These are phyloP conservation scores for Cheilosia pagana DNA, from an alignment of 2,888 invertebrate species.

Conservation along the genomic window DNA sequence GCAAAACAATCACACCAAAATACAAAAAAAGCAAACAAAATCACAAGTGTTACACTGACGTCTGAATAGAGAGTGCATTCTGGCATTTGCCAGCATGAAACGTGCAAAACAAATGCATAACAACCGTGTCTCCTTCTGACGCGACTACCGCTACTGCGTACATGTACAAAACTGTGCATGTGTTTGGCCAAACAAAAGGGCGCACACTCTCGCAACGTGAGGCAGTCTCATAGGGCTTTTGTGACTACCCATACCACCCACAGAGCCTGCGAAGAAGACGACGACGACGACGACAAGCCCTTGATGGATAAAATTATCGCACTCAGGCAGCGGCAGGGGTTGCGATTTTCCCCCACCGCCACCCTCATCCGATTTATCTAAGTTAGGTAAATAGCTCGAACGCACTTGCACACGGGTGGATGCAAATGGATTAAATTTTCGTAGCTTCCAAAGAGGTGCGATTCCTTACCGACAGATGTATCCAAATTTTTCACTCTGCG, in stretches of 20 bases:
- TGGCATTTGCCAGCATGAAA: conserved; percentile 51
- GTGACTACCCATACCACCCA: background rate
- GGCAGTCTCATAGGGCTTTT: conserved; percentile 47
- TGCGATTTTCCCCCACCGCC: conserved; percentile 25
- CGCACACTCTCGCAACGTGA: conserved; percentile 58
- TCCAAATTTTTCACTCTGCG: conserved; percentile 11
- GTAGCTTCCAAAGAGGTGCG: conserved; percentile 23
- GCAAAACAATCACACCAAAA: conserved; percentile 65
- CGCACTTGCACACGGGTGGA: conserved; percentile 6
- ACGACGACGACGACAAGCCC: conserved; percentile 22
- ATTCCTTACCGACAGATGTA: conserved; percentile 37
- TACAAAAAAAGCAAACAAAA: conserved; percentile 35
- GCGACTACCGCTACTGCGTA: background rate
- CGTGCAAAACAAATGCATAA: conserved; percentile 52
- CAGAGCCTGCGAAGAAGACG: background rate
- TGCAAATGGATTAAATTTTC: conserved; percentile 45
- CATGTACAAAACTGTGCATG: background rate
- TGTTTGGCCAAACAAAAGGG: conserved; percentile 35
- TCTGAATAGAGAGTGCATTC: conserved; percentile 45
- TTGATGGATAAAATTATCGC: conserved; percentile 67
- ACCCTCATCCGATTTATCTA: conserved; percentile 44
- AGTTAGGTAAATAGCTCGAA: conserved; percentile 43
- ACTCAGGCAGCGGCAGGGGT: conserved; percentile 43
- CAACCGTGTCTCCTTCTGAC: conserved; percentile 1
- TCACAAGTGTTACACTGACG: conserved; percentile 27